These are phyloP conservation scores for Pelecanoides urinatrix DNA, from an alignment of 2,113 vertebrate genomes.

Conservation along the genomic window DNA sequence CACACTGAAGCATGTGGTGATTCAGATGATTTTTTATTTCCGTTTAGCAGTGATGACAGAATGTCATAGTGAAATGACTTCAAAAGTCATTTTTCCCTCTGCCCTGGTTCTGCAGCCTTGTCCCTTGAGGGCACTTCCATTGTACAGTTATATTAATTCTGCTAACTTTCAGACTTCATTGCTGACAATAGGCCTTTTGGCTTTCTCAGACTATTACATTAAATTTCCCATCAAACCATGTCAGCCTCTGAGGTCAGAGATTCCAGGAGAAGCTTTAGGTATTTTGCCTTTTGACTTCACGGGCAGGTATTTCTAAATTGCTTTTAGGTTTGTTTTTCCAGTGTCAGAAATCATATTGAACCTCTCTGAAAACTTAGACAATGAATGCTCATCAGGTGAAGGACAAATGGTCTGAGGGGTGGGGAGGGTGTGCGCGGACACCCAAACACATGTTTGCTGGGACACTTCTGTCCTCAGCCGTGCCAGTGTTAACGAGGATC, in stretches of 20 bases:
- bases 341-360: constrained; percentile 70
- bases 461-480: not conserved
- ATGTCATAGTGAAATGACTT: constrained; percentile 82
- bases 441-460: not conserved
- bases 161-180: constrained; percentile 83
- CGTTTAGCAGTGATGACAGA: constrained; percentile 83
- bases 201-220: constrained; percentile 83
- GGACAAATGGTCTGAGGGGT: constrained; percentile 18
- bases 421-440: not conserved
- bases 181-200: constrained; percentile 87
- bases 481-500: not conserved
- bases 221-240: constrained; percentile 83
- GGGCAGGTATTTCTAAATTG: constrained; percentile 92
- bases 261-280: constrained; percentile 74
- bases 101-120: constrained; percentile 72
- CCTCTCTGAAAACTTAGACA: constrained; percentile 69
- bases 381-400: constrained; percentile 69
- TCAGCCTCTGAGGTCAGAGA: constrained; percentile 83
- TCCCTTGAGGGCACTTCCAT: constrained; percentile 78
- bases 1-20: constrained; percentile 79
- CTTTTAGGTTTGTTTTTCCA: constrained; percentile 85
- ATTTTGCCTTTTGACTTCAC: constrained; percentile 80
- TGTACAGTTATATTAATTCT: constrained; percentile 84
- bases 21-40: constrained; percentile 81
- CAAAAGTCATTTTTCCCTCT: constrained; percentile 77